Evolutionary conservation across 1,140 invertebrate species (phyloP).

Genomic region (Zaprionus lachaisei): DNA sequence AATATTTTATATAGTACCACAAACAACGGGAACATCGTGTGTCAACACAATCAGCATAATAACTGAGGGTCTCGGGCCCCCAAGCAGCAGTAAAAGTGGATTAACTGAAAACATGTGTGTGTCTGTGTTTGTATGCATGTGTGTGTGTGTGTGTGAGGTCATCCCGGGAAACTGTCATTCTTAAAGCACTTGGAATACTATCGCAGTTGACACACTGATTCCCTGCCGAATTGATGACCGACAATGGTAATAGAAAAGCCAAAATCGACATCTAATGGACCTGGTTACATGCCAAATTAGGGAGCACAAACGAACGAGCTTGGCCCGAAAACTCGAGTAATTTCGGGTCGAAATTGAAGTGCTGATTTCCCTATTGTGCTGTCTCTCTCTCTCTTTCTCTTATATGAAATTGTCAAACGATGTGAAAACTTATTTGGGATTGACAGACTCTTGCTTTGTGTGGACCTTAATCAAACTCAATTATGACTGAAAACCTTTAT

Average conservation of each 20-base stretch:
- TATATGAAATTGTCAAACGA: background rate
- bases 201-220: conserved; percentile 15
- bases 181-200: conserved; percentile 31
- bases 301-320: conserved; percentile 53
- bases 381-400: conserved; percentile 18
- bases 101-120: conserved; percentile 75
- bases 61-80: conserved; percentile 53
- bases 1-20: conserved; percentile 69
- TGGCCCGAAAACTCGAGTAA: conserved; percentile 7
- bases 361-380: conserved; percentile 37
- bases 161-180: conserved; percentile 8
- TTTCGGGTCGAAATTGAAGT: conserved; percentile 48
- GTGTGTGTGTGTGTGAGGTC: conserved; percentile 44
- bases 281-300: conserved; percentile 72
- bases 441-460: conserved; percentile 8
- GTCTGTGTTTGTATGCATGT: conserved; percentile 63
- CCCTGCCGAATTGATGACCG: conserved; percentile 59
- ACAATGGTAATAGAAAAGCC: conserved; percentile 34
- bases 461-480: conserved; percentile 2
- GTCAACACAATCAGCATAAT: conserved; percentile 82
- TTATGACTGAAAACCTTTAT: background rate
- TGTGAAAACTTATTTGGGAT: conserved; percentile 8
- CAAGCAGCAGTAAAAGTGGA: conserved; percentile 73
- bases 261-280: conserved; percentile 70
- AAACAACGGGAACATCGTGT: conserved; percentile 43